Evolutionary conservation across 1,140 invertebrate genomes (phyloP).

Genomic region (Colletes gigas): DNA sequence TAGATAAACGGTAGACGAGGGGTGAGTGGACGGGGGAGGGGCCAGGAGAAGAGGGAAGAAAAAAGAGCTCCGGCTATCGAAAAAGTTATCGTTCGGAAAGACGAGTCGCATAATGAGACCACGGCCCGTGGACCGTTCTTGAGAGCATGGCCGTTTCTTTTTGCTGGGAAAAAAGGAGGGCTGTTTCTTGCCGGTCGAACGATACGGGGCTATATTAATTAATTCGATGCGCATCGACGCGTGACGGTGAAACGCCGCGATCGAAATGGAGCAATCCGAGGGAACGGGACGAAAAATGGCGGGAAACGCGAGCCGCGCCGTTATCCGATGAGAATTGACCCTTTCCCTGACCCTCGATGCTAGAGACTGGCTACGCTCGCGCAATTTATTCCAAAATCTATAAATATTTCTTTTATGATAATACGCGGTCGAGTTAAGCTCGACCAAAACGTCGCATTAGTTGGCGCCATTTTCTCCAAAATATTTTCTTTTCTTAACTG

Average conservation of each 20-base stretch:
- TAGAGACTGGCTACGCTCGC: too few relatives aligned
- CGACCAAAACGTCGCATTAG: too few relatives aligned
- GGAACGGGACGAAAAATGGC: not conserved
- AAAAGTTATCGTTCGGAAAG: constrained; percentile 46
- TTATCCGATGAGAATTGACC: too few relatives aligned
- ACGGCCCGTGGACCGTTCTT: not conserved
- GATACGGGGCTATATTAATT: constrained; percentile 43
- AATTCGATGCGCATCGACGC: constrained; percentile 38
- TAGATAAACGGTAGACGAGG: not conserved
- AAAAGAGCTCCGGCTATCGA: constrained; percentile 1
- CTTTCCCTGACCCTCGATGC: too few relatives aligned
- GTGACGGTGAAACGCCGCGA: constrained; percentile 29
- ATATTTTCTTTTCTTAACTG: too few relatives aligned
- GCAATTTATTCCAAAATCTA: too few relatives aligned
- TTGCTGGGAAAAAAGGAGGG: constrained; percentile 10
- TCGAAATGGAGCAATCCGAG: constrained; percentile 18
- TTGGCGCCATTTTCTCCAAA: too few relatives aligned
- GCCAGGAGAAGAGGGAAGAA: not conserved
- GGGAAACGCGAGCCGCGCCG: not conserved
- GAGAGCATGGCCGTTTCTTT: not conserved
- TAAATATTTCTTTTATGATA: too few relatives aligned
- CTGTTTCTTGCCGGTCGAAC: constrained; percentile 12
- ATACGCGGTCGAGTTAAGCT: too few relatives aligned
- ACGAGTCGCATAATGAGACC: constrained; percentile 40
- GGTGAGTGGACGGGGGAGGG: not conserved